Conservation (phyloP, 2,888 invertebrate genomes). For the Stenichneumon culpator region DNA sequence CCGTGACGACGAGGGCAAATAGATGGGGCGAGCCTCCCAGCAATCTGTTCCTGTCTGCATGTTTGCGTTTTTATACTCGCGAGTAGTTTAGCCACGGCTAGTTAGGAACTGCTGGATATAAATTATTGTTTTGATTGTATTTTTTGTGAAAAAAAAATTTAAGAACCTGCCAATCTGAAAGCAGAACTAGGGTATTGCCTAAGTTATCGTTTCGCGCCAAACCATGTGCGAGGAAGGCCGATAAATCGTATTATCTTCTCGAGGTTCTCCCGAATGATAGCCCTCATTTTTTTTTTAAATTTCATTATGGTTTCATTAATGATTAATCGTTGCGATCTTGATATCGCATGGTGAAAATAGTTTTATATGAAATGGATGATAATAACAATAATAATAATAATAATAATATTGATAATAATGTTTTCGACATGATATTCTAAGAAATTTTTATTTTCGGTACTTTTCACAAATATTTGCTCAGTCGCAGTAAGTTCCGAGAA, state of each 20-base stretch:
- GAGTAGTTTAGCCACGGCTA: slow-evolving; percentile 14
- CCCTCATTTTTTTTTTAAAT: too few species aligned
- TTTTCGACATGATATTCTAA: too few species aligned
- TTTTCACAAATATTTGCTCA: neutral
- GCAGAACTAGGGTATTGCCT: neutral
- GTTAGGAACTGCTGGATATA: slow-evolving; percentile 2
- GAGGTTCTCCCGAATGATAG: too few species aligned
- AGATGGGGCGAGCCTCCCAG: slow-evolving; percentile 44
- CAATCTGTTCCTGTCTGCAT: slow-evolving; percentile 23
- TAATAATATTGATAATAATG: too few species aligned
- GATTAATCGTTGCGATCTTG: too few species aligned
- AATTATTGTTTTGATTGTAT: neutral
- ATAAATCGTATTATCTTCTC: too few species aligned
- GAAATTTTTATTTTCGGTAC: neutral
- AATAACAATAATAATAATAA: too few species aligned
- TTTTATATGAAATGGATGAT: too few species aligned
- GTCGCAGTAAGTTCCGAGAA: neutral
- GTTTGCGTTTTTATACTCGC: slow-evolving; percentile 33
- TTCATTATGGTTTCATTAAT: too few species aligned
- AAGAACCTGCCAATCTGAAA: neutral
- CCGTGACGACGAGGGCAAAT: slow-evolving; percentile 55
- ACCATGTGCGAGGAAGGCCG: neutral
- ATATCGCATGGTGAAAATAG: too few species aligned
- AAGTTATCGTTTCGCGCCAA: neutral
- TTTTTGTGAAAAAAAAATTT: neutral